These are phyloP conservation scores for Leptobrachium ailaonicum DNA, from an alignment of 2,113 vertebrate genomes.

Conservation along the genomic window DNA sequence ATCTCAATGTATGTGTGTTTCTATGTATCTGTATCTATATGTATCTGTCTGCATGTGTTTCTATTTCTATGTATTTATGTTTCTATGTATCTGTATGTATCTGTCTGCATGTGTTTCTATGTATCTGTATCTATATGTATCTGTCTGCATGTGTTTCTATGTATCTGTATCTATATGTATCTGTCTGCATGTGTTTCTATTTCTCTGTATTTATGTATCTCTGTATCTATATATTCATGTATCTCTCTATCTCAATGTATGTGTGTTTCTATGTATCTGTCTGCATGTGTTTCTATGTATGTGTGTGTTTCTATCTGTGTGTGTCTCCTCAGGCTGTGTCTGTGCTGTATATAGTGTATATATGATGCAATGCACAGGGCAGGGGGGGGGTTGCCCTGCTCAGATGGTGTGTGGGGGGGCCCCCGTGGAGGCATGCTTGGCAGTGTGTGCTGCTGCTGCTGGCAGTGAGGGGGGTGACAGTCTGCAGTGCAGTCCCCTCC, in stretches of 20 bases:
- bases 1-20: too few species aligned
- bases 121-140: too few species aligned
- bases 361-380: background rate
- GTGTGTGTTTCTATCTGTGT: background rate
- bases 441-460: slow-evolving; percentile 14
- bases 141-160: too few species aligned
- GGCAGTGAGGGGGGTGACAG: slow-evolving; percentile 67
- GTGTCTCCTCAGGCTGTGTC: background rate
- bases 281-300: background rate
- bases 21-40: too few species aligned
- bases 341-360: background rate
- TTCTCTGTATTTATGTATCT: too few species aligned
- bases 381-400: background rate
- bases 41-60: too few species aligned
- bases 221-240: too few species aligned
- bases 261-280: background rate
- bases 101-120: too few species aligned
- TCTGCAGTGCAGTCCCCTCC: slow-evolving; percentile 83
- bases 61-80: too few species aligned
- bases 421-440: background rate
- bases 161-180: too few species aligned
- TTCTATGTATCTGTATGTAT: too few species aligned
- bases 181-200: background rate
- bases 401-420: background rate
- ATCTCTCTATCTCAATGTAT: too few species aligned